Conservation (phyloP, 2,888 invertebrate genomes). For the Muscina levida region DNA sequence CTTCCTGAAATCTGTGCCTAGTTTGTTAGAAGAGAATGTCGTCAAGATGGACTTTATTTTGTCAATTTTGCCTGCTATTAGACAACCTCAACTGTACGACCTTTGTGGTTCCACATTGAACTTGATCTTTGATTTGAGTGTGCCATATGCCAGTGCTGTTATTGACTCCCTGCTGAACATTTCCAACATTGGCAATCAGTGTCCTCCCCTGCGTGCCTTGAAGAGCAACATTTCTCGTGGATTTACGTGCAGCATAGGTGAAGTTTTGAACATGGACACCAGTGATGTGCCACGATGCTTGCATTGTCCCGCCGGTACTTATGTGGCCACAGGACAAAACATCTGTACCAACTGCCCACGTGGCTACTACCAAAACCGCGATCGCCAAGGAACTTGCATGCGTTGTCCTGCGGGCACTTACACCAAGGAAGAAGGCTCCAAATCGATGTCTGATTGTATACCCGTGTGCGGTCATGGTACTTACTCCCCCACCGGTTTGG, state of each 20-base stretch:
- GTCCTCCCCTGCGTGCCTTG: constrained; percentile 93
- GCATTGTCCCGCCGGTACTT: constrained; percentile 98
- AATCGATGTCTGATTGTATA: constrained; percentile 91
- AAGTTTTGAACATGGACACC: constrained; percentile 95
- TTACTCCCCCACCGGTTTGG: constrained; percentile 95
- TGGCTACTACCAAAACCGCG: constrained; percentile 96
- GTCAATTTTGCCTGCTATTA: constrained; percentile 91
- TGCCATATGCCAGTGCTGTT: constrained; percentile 94
- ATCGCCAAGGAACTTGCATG: constrained; percentile 93
- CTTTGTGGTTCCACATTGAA: constrained; percentile 96
- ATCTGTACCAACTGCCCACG: constrained; percentile 94
- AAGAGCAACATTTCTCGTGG: constrained; percentile 92
- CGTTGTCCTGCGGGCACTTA: constrained; percentile 96
- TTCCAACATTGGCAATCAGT: constrained; percentile 93
- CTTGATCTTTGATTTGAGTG: constrained; percentile 95
- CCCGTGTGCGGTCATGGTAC: constrained; percentile 98
- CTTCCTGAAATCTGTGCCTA: constrained; percentile 90
- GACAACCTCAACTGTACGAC: constrained; percentile 95
- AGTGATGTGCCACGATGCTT: constrained; percentile 95
- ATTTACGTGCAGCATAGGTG: constrained; percentile 95
- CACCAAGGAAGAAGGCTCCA: constrained; percentile 94
- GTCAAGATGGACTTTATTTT: constrained; percentile 94
- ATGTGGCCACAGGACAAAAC: constrained; percentile 93
- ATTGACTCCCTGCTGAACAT: constrained; percentile 94
- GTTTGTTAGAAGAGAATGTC: constrained; percentile 90